Base-by-base conservation (phyloP, 92 coral and sea anemone genomes). In the Muricea muricata region DNA sequence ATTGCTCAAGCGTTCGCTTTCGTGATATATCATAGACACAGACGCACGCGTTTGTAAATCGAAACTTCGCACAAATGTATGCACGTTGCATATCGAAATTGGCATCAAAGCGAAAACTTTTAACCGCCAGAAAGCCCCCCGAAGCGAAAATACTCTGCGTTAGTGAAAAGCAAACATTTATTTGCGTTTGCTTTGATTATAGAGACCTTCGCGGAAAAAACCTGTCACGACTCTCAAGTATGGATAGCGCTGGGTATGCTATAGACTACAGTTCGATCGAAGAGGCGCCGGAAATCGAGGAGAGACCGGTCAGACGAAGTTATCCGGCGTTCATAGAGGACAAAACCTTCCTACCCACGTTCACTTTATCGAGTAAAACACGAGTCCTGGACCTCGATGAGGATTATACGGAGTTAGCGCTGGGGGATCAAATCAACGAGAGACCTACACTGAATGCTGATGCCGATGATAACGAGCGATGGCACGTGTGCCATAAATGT, bases 311-410 rank as follows among this genome's bases (percentile, higher is more conserved):
- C 3, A 56, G 61, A 17, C 70, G 83, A 1, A 61, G 48, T 9
- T 78, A 78, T 39, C 83, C 83, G 10, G 83, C 83, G 52, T 78
- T 78, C 18, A 78, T 78, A 26, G 83, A 78, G 58, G 83, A 78
- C 47, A 78, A 78, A 40, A 78, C 83, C 13, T 78, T 78, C 28
- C 35, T 78, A 9, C 83, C 83, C 9, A 78, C 71, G 1, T 78
- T 54, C 82, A 77, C 48, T 33, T 32, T 77, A 32, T 56, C 83
- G n/a, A 28, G 69, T 1, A 56, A 78, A 57, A 8, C 83, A 0
- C 61, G 45, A 39, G 34, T 50, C 83, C 83, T 78, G 83, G 71
- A 78, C n/a, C 47, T 28, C 39, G 80, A 70, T 28, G 41, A 74
- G 61, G 63, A 78, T 56, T 56, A 78, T 35, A 65, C 69, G 18